Conservation (phyloP, 2,888 invertebrate species). For the Diplazon laetatorius region DNA sequence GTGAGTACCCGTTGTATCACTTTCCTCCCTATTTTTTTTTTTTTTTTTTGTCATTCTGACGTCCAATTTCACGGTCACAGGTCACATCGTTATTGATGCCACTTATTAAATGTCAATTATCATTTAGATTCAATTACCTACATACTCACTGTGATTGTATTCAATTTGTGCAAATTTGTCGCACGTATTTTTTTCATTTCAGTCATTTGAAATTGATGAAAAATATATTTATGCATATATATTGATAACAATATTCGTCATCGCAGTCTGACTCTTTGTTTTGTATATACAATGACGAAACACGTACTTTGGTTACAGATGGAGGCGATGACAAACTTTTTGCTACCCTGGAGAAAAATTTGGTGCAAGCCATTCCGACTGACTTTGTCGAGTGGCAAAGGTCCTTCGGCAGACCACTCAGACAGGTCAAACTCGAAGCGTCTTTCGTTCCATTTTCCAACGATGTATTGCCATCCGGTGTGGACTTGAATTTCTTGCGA, state of each 20-base stretch:
- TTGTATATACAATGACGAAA: too few relatives aligned
- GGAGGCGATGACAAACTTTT: constrained; percentile 94
- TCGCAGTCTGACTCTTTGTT: too few relatives aligned
- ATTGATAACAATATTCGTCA: too few relatives aligned
- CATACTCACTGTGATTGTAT: constrained; percentile 5
- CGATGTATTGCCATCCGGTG: constrained; percentile 88
- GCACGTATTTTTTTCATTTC: not conserved
- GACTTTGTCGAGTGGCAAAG: constrained; percentile 96
- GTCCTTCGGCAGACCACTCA: constrained; percentile 93
- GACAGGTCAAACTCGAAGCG: constrained; percentile 92
- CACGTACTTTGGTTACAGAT: constrained; percentile 83
- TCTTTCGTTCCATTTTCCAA: constrained; percentile 91
- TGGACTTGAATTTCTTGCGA: constrained; percentile 91
- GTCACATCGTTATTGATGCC: constrained; percentile 67
- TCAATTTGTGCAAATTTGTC: constrained; percentile 29
- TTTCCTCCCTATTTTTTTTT: constrained; percentile 16
- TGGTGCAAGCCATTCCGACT: constrained; percentile 91
- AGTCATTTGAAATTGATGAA: too few relatives aligned
- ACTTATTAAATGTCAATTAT: constrained; percentile 65
- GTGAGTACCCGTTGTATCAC: constrained; percentile 83
- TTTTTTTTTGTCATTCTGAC: not conserved
- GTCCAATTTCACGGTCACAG: constrained; percentile 57
- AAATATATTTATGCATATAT: too few relatives aligned
- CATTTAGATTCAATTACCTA: constrained; percentile 42
- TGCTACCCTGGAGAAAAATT: constrained; percentile 90